phyloP scores from a whole-genome alignment of 2,113 vertebrate species.

The Paramisgurnus dabryanus region DNA sequence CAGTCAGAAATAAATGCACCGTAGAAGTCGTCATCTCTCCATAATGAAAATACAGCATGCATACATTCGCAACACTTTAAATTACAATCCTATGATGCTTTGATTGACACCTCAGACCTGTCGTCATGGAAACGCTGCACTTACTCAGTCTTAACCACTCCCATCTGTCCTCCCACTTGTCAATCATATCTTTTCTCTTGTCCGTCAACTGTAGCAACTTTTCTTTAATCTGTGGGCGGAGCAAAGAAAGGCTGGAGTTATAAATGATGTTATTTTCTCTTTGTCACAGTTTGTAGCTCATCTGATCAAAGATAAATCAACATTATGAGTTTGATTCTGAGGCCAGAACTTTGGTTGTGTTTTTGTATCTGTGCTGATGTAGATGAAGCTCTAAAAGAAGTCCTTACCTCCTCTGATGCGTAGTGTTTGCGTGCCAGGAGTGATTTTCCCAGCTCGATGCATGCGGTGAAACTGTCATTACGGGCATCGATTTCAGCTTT shows the following conservation, averaged over 20 bases:
- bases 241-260: neutral
- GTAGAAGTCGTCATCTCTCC: neutral
- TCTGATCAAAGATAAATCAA: no score
- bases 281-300: no score
- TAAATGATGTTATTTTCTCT: neutral
- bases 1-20: neutral
- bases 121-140: slow-evolving; percentile 23
- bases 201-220: slow-evolving; percentile 93
- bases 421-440: slow-evolving; percentile 94
- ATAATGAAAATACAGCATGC: neutral
- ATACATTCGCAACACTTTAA: neutral
- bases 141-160: slow-evolving; percentile 98
- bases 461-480: slow-evolving; percentile 93
- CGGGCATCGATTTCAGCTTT: slow-evolving; percentile 97
- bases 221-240: slow-evolving; percentile 86
- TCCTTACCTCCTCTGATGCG: slow-evolving; percentile 87
- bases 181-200: slow-evolving; percentile 99
- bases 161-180: slow-evolving; percentile 98
- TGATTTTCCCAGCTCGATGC: slow-evolving; percentile 93
- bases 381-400: no score
- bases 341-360: no score
- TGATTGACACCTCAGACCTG: neutral
- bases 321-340: no score
- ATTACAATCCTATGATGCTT: neutral
- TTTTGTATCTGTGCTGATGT: no score